phyloP scores from a whole-genome alignment of 2,797 vertebrate genomes.

The Gadopsis marmoratus region DNA sequence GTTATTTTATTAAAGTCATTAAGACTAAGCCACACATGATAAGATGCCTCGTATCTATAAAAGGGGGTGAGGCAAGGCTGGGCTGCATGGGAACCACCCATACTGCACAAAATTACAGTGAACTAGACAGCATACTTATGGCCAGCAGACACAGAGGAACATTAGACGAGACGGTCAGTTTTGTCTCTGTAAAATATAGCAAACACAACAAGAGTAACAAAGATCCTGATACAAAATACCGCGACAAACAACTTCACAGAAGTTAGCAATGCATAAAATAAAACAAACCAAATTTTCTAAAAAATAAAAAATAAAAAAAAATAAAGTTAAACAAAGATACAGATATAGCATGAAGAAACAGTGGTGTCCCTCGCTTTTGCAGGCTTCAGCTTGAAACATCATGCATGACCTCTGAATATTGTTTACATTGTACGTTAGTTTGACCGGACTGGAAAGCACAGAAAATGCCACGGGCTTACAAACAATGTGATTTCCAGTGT shows the following conservation, averaged over 20 bases:
- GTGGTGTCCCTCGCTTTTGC: slow-evolving; percentile 31
- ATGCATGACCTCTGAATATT: slow-evolving; percentile 30
- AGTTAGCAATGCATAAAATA: slow-evolving; percentile 88
- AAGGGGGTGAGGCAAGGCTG: slow-evolving; percentile 47
- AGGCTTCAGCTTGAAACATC: slow-evolving; percentile 45
- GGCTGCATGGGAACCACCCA: slow-evolving; percentile 43
- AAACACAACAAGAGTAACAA: slow-evolving; percentile 79
- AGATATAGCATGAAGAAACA: slow-evolving; percentile 47
- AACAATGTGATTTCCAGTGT: slow-evolving; percentile 38
- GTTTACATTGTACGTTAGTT: slow-evolving; percentile 21
- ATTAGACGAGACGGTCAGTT: slow-evolving; percentile 77
- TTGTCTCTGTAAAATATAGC: slow-evolving; percentile 43
- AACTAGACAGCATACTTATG: slow-evolving; percentile 23
- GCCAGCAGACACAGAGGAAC: slow-evolving; percentile 40
- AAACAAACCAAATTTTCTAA: slow-evolving; percentile 38
- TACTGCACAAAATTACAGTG: slow-evolving; percentile 37
- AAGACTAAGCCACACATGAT: slow-evolving; percentile 30
- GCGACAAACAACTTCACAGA: slow-evolving; percentile 97
- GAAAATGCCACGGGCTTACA: slow-evolving; percentile 13
- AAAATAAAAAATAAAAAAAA: no score
- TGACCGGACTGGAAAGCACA: slow-evolving; percentile 36
- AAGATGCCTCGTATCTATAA: slow-evolving; percentile 43
- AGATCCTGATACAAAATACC: slow-evolving; percentile 91
- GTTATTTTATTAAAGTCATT: slow-evolving; percentile 29
- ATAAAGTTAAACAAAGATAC: slow-evolving; percentile 40